phyloP scores from a whole-genome alignment of 1,140 invertebrate genomes.

The Cylas formicarius region DNA sequence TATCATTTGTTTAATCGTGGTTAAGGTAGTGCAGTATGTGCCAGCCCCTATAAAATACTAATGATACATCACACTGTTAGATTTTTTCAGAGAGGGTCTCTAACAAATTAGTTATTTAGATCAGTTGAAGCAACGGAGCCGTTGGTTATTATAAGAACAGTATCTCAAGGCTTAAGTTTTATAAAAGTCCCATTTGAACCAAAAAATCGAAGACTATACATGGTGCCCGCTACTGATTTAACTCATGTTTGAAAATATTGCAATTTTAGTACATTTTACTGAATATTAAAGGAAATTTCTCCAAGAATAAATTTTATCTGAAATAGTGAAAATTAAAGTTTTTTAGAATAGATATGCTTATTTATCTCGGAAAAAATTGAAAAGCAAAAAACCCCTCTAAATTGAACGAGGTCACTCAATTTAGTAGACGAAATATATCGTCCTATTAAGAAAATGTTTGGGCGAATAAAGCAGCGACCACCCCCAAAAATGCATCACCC shows the following conservation, averaged over 20 bases:
- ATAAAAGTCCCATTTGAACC: too few relatives aligned
- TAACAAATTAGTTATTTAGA: too few relatives aligned
- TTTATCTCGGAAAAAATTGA: slow-evolving; percentile 5
- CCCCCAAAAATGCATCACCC: slow-evolving; percentile 3
- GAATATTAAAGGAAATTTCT: slow-evolving; percentile 2
- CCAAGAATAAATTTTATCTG: slow-evolving; percentile 1
- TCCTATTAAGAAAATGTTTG: slow-evolving; percentile 7
- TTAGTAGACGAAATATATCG: slow-evolving; percentile 3
- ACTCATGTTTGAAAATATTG: slow-evolving; percentile 4
- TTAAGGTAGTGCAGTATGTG: too few relatives aligned
- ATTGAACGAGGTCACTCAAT: slow-evolving; percentile 1
- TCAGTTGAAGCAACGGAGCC: too few relatives aligned
- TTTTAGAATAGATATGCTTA: slow-evolving; percentile 4
- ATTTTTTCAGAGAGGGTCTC: too few relatives aligned
- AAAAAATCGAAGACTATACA: too few relatives aligned
- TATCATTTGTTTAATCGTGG: too few relatives aligned
- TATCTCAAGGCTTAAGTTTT: too few relatives aligned
- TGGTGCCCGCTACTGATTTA: slow-evolving; percentile 2
- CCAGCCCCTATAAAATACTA: too few relatives aligned
- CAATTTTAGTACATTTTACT: slow-evolving; percentile 4
- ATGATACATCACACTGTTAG: too few relatives aligned
- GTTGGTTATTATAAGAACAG: too few relatives aligned
- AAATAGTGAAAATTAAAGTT: slow-evolving; percentile 4
- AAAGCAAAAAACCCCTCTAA: slow-evolving; percentile 9
- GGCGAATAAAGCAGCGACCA: slow-evolving; percentile 5